phyloP scores from a whole-genome alignment of 2,888 invertebrate genomes.

The Drosophila tanythrix region DNA sequence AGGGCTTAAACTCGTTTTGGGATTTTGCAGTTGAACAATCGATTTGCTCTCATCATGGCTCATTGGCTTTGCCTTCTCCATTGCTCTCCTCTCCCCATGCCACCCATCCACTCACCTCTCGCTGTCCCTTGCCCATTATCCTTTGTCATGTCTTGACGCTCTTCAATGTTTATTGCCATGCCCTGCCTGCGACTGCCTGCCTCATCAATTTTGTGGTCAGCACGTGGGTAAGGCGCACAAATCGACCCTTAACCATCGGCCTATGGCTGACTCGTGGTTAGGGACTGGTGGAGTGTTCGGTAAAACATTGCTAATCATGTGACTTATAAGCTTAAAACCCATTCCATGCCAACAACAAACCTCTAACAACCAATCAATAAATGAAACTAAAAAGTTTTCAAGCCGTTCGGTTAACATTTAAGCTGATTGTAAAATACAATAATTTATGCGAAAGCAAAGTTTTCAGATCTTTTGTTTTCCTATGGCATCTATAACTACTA shows the following conservation, averaged over 20 bases:
- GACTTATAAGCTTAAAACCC: constrained; percentile 14
- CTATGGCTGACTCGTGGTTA: not conserved
- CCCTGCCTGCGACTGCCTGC: constrained; percentile 36
- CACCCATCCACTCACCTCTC: not conserved
- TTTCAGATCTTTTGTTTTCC: not conserved
- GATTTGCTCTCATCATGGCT: constrained; percentile 73
- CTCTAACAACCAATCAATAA: not conserved
- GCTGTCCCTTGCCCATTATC: constrained; percentile 36
- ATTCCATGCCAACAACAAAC: not conserved
- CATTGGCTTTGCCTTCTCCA: constrained; percentile 59
- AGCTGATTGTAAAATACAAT: not conserved
- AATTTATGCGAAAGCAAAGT: not conserved
- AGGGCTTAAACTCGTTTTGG: constrained; percentile 56
- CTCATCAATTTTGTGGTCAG: constrained; percentile 71
- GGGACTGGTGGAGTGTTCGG: not conserved
- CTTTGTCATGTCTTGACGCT: constrained; percentile 64
- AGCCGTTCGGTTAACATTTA: not conserved
- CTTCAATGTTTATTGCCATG: constrained; percentile 68
- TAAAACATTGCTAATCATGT: constrained; percentile 22
- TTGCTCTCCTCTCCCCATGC: not conserved
- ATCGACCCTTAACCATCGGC: constrained; percentile 1
- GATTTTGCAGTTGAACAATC: constrained; percentile 69
- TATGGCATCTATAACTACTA: not conserved
- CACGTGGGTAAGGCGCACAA: constrained; percentile 42
- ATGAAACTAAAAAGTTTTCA: not conserved